Percentiles rank a stretch among this genome's conserved stretches.
phyloP scores from a whole-genome alignment of 2,888 invertebrate species.

The Syrista parreyssii region DNA sequence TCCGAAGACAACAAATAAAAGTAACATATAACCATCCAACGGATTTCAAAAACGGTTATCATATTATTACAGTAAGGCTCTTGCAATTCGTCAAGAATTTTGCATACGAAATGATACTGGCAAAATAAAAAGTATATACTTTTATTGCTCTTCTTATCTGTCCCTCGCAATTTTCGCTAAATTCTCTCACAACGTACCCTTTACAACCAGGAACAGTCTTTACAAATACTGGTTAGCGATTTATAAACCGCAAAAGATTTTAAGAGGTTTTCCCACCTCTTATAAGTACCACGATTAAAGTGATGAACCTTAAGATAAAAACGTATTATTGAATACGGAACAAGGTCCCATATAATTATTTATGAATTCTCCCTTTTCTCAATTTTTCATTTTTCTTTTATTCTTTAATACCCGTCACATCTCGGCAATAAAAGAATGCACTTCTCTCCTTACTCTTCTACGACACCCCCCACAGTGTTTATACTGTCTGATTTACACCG shows the following conservation, averaged over 20 bases:
- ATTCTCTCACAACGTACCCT: not conserved
- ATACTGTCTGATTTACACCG: not conserved
- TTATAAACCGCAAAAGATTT: not conserved
- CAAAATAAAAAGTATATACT: not conserved
- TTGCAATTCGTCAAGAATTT: not conserved
- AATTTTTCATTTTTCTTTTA: not conserved
- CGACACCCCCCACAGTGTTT: not conserved
- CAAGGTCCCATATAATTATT: not conserved
- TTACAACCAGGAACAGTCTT: not conserved
- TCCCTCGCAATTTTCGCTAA: not conserved
- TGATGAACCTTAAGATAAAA: not conserved
- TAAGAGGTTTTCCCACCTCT: not conserved
- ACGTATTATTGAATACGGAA: not conserved
- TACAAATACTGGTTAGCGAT: not conserved
- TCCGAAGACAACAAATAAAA: not conserved
- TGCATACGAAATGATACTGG: not conserved
- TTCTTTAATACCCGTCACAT: slow-evolving; percentile 1
- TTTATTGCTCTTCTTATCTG: not conserved
- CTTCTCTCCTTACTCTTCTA: not conserved
- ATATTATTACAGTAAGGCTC: not conserved
- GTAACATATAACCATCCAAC: not conserved
- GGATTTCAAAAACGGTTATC: not conserved
- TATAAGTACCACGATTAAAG: not conserved
- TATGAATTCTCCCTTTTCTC: slow-evolving; percentile 27
- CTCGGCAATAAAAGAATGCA: not conserved